Evolutionary conservation across 2,888 invertebrate genomes (phyloP), one percentile per base, ranked within the genome.

Genomic region (Eudasyphora cyanicolor): DNA sequence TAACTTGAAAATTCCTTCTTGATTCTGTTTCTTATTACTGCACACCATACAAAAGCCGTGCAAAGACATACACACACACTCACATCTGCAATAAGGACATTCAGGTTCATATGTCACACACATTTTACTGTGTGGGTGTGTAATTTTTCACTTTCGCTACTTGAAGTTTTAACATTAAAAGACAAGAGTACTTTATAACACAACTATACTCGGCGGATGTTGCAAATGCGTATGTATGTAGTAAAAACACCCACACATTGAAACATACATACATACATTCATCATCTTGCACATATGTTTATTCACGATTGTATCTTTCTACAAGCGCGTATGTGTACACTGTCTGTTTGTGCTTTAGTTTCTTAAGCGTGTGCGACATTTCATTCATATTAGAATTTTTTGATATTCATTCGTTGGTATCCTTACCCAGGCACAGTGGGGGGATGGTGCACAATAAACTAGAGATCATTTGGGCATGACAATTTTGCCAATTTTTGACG

Each of bases 161-260:
- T 81, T 81, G 51, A 84, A 81, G 81, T 79, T 84, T 81, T 32
- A 81, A 81, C 81, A 78, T 81, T 73, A 81, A 79, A 79, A 81
- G 81, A 76, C 81, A 84, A 78, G 73, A 79, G 81, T 78, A 49
- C 73, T 81, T 76, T 49, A 71, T 76, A 81, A 76, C 78, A 71
- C 78, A 67, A 38, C 67, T 64, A 64, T 27, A 57, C 27, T 27
- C 57, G 10, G 57, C 57, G n/a, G n/a, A n/a, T n/a, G n/a, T n/a
- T n/a, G n/a, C n/a, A n/a, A n/a, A 82, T 76, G 42, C 57, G 64
- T 45, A 19, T 45, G 67, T 49, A 5, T 35, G 60, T 38, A 24
- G 8, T n/a, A n/a, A n/a, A 27, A 2, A n/a, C 12, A 45, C 14
- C 49, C 45, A 51, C 27, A 32, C 14, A 29, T n/a, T n/a, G n/a